Percentiles rank a stretch among this genome's conserved stretches.
phyloP scores from a whole-genome alignment of 2,888 invertebrate genomes.

The Melanostoma mellinum region DNA sequence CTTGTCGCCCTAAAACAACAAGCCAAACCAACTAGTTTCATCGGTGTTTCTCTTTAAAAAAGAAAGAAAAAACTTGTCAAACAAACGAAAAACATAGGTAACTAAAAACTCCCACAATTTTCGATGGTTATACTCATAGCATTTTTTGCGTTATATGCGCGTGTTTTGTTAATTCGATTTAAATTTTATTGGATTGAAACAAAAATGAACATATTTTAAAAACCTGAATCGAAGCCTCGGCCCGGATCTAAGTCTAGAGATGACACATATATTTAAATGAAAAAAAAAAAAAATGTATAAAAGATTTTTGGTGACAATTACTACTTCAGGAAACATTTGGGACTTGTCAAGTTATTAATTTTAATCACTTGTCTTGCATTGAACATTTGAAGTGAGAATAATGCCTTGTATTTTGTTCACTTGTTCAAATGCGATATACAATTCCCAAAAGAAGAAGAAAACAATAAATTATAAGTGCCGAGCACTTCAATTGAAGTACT shows the following conservation, averaged over 20 bases:
- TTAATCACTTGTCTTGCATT: too few species aligned
- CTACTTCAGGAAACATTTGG: too few species aligned
- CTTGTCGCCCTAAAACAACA: constrained; percentile 7
- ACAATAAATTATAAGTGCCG: too few species aligned
- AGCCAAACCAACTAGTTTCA: not conserved
- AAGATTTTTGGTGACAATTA: constrained; percentile 18
- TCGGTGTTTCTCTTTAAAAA: not conserved
- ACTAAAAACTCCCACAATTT: constrained; percentile 41
- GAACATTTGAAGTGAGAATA: too few species aligned
- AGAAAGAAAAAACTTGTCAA: constrained; percentile 20
- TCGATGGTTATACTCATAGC: not conserved
- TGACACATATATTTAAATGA: constrained; percentile 15
- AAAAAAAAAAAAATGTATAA: not conserved
- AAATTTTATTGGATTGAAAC: constrained; percentile 49
- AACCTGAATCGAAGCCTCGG: constrained; percentile 40
- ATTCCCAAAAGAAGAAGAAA: too few species aligned
- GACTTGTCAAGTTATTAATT: too few species aligned
- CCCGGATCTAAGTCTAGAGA: constrained; percentile 60
- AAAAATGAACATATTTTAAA: constrained; percentile 1
- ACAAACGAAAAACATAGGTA: constrained; percentile 7
- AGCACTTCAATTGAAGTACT: too few species aligned
- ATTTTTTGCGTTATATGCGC: constrained; percentile 46
- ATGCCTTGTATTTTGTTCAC: too few species aligned
- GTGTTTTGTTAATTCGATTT: constrained; percentile 34
- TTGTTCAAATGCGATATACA: too few species aligned